Evolutionary conservation across 1,140 invertebrate genomes (phyloP).

Genomic region (Nephotettix cincticeps): DNA sequence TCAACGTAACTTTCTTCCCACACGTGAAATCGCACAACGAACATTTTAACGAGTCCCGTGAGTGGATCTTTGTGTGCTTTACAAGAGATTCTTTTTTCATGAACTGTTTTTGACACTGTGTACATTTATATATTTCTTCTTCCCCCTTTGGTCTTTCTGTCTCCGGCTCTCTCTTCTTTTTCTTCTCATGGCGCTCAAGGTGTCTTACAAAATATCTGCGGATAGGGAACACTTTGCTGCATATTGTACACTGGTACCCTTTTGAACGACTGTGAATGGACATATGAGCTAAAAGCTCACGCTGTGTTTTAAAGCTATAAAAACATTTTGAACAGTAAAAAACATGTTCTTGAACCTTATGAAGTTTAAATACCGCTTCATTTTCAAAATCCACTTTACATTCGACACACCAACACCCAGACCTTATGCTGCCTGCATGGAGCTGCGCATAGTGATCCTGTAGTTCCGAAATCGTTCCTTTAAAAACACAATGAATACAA

Average conservation of each 20-base stretch:
- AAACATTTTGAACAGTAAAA: neutral
- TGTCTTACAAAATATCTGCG: neutral
- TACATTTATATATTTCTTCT: neutral
- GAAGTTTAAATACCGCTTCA: neutral
- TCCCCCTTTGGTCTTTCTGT: neutral
- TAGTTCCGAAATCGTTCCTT: neutral
- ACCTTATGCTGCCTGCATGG: neutral
- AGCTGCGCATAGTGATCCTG: neutral
- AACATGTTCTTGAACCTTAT: neutral
- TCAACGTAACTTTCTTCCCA: constrained; percentile 1
- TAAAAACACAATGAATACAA: neutral
- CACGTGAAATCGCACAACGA: neutral
- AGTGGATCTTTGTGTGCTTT: neutral
- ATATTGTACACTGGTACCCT: neutral
- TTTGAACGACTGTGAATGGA: neutral
- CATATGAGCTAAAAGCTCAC: neutral
- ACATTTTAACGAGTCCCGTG: constrained; percentile 4
- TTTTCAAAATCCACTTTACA: constrained; percentile 8
- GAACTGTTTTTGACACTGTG: neutral
- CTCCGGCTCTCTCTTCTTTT: neutral
- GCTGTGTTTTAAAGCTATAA: neutral
- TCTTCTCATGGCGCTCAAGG: neutral
- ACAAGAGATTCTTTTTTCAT: constrained; percentile 5
- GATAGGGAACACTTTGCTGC: constrained; percentile 1
- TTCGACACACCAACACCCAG: neutral